A percentile compares a stretch with the other conserved stretches of the same genome.
Conservation (phyloP, 2,113 vertebrate species). For the Polypterus bichir region DNA sequence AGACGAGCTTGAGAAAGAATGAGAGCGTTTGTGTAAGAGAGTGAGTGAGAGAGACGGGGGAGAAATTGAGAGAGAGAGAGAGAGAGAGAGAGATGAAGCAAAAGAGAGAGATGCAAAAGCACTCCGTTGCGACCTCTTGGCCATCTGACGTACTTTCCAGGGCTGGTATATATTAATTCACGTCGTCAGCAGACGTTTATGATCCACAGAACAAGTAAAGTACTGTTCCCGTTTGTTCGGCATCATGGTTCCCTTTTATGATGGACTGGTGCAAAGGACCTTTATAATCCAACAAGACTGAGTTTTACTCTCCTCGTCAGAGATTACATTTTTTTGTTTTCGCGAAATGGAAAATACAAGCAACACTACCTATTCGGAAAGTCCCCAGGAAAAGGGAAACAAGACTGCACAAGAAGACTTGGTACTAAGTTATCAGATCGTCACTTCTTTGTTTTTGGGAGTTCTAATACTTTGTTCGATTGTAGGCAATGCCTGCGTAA, state of each 20-base stretch:
- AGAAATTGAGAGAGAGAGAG: background rate
- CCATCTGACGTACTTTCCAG: conserved; percentile 48
- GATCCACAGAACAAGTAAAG: conserved; percentile 39
- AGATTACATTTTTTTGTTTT: conserved; percentile 1
- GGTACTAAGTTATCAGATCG: conserved; percentile 76
- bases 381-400: conserved; percentile 37
- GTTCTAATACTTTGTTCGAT: conserved; percentile 82
- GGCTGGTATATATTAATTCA: conserved; percentile 53
- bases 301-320: conserved; percentile 13
- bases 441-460: conserved; percentile 75
- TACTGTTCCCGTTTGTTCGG: conserved; percentile 25
- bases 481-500: conserved; percentile 88
- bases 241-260: conserved; percentile 50
- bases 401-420: conserved; percentile 45
- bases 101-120: conserved; percentile 31
- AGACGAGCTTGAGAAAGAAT: too few relatives aligned
- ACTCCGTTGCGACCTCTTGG: conserved; percentile 35
- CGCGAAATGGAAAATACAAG: conserved; percentile 56
- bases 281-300: conserved; percentile 34
- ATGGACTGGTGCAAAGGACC: conserved; percentile 25
- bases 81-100: conserved; percentile 22
- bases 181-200: conserved; percentile 47
- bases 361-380: conserved; percentile 46
- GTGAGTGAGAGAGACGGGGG: background rate
- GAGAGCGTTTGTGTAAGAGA: too few relatives aligned